Evolutionary conservation across 92 coral and sea anemone species (phyloP).

Genomic region (Zoanthus solanderi): DNA sequence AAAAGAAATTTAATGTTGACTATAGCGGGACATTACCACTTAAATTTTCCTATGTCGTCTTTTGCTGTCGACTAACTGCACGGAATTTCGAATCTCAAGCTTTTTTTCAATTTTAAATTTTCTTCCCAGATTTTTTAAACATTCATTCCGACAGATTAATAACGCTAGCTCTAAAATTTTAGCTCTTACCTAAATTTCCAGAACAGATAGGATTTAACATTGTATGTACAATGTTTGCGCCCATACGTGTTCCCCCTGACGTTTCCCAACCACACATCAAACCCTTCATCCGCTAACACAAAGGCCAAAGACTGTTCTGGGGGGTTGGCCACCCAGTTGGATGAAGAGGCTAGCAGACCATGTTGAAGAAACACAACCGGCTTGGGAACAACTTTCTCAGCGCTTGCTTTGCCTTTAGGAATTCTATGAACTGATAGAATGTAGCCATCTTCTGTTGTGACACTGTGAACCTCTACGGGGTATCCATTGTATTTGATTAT

Average conservation of each 20-base stretch:
- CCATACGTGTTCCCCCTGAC: conserved; percentile 89
- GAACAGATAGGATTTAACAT: conserved; percentile 77
- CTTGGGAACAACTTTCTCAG: conserved; percentile 48
- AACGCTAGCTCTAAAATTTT: no score
- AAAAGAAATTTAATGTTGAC: no score
- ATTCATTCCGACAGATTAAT: no score
- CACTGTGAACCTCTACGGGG: conserved; percentile 84
- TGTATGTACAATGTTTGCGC: conserved; percentile 62
- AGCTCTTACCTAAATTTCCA: conserved; percentile 84
- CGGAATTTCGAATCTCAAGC: no score
- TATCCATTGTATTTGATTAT: conserved; percentile 85
- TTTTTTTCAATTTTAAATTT: no score
- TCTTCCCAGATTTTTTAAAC: no score
- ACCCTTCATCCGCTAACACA: conserved; percentile 84
- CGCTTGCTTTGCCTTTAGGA: conserved; percentile 70
- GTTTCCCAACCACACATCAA: conserved; percentile 95
- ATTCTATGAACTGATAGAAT: conserved; percentile 81
- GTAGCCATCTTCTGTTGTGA: conserved; percentile 88
- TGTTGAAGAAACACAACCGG: conserved; percentile 85
- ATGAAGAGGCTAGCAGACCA: conserved; percentile 75
- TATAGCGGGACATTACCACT: no score
- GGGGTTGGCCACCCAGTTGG: conserved; percentile 80
- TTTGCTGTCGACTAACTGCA: no score
- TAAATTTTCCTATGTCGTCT: no score
- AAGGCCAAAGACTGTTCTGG: conserved; percentile 82